Evolutionary conservation across 2,797 vertebrate species (phyloP), one percentile per base, ranked within the genome.

Genomic region (Ispidina lecontei): DNA sequence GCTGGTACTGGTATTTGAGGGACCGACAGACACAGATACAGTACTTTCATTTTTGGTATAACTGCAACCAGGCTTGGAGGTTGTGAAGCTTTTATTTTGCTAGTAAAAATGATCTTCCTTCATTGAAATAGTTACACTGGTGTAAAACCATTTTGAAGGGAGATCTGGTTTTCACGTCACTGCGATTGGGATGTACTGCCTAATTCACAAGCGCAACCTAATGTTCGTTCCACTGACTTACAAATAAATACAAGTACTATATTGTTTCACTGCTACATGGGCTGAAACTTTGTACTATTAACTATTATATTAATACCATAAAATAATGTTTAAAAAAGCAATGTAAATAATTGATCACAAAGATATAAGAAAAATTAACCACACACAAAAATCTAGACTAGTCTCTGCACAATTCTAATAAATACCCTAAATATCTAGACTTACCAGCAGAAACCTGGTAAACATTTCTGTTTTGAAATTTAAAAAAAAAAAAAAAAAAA

Each of bases 391-490:
- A 78, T 72, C 72, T 73, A 49, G 65, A 44, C 39, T 55, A 31
- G 56, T 35, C 60, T 58, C 68, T 82, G 65, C 86, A 69, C 9
- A 59, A 35, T 29, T 73, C 62, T 83, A 72, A 71, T 67, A 71
- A 55, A 86, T 72, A 89, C 25, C 58, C 75, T 54, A 93, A 87
- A 85, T 93, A 87, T 65, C 90, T 89, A 37, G 73, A 37, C 62
- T 62, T 84, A 88, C 72, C 26, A 13, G 64, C 70, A 92, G 84
- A 82, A 82, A 65, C 43, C 58, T 64, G 70, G 65, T 73, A 85
- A 89, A 91, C 77, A 90, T 92, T 86, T 87, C 79, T 59, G 79
- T 69, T 94, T 80, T 12, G 4, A 92, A 87, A 75, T 7, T 54
- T 12, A 39, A 56, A 74, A 83, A 63, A 76, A 63, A 76, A 75